Percentiles rank a stretch among this genome's conserved stretches.
These are phyloP conservation scores for Pyrocoelia pectoralis DNA, from an alignment of 2,888 invertebrate genomes.

Conservation along the genomic window DNA sequence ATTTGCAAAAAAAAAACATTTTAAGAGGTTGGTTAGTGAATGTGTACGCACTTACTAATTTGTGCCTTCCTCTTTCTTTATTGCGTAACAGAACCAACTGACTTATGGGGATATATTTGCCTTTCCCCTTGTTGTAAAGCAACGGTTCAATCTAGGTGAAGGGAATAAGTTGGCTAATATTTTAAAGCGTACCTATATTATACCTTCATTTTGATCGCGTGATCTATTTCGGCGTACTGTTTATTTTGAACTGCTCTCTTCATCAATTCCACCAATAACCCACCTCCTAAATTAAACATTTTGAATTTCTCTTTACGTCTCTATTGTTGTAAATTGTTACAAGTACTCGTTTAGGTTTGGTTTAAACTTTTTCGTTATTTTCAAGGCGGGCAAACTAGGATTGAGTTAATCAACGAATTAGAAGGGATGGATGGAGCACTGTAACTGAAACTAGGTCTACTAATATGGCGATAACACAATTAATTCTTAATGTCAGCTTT, in stretches of 20 bases:
- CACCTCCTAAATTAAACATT: slow-evolving; percentile 77
- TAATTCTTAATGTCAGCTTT: too few relatives aligned
- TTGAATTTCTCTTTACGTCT: background rate
- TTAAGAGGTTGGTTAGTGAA: background rate
- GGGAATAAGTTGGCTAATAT: too few relatives aligned
- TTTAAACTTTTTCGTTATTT: too few relatives aligned
- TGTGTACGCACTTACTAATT: slow-evolving; percentile 66
- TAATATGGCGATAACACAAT: too few relatives aligned
- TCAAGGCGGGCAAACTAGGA: too few relatives aligned
- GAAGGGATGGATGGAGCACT: too few relatives aligned
- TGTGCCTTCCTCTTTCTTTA: slow-evolving; percentile 82
- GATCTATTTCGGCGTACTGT: slow-evolving; percentile 90
- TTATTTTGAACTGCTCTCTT: slow-evolving; percentile 89
- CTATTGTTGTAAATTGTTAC: too few relatives aligned
- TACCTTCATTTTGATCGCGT: slow-evolving; percentile 85
- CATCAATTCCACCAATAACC: slow-evolving; percentile 92
- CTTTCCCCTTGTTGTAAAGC: slow-evolving; percentile 92
- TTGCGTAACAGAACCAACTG: slow-evolving; percentile 88
- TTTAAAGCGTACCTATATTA: background rate
- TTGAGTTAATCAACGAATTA: too few relatives aligned
- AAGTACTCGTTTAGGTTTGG: too few relatives aligned
- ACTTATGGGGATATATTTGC: slow-evolving; percentile 88
- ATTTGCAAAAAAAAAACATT: background rate
- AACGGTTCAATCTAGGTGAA: slow-evolving; percentile 79
- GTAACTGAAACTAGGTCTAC: too few relatives aligned